phyloP scores from a whole-genome alignment of 2,113 vertebrate species.

The Lepisosteus oculatus region DNA sequence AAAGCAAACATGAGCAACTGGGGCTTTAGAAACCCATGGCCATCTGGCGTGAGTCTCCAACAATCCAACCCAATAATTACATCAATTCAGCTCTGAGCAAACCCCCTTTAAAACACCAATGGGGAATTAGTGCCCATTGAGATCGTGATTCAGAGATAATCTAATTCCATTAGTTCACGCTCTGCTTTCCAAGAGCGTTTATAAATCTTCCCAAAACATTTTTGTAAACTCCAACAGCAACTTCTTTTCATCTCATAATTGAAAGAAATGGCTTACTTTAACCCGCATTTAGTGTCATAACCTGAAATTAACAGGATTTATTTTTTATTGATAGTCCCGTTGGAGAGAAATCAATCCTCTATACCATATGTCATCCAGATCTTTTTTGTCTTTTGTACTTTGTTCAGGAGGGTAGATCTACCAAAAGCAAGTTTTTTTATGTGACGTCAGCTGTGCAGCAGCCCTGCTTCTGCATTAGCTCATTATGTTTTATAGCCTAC shows the following conservation, averaged over 20 bases:
- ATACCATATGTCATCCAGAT: too few relatives aligned
- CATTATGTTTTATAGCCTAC: too few relatives aligned
- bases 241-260: constrained; percentile 51
- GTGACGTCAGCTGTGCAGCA: too few relatives aligned
- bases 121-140: constrained; percentile 65
- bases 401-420: too few relatives aligned
- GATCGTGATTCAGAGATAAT: constrained; percentile 65
- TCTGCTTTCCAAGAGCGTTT: constrained; percentile 48
- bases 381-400: too few relatives aligned
- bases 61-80: constrained; percentile 79
- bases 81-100: constrained; percentile 68
- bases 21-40: constrained; percentile 71
- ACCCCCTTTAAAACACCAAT: constrained; percentile 62
- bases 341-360: constrained; percentile 31
- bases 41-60: constrained; percentile 79
- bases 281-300: constrained; percentile 36
- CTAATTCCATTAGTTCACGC: constrained; percentile 63
- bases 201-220: constrained; percentile 45
- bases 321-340: constrained; percentile 28
- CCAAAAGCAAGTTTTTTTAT: too few relatives aligned
- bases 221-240: constrained; percentile 37
- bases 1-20: constrained; percentile 74
- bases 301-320: constrained; percentile 22
- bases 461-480: too few relatives aligned
- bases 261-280: constrained; percentile 45